These are phyloP conservation scores for Mystacornis crossleyi DNA, from an alignment of 2,113 vertebrate genomes.

Conservation along the genomic window DNA sequence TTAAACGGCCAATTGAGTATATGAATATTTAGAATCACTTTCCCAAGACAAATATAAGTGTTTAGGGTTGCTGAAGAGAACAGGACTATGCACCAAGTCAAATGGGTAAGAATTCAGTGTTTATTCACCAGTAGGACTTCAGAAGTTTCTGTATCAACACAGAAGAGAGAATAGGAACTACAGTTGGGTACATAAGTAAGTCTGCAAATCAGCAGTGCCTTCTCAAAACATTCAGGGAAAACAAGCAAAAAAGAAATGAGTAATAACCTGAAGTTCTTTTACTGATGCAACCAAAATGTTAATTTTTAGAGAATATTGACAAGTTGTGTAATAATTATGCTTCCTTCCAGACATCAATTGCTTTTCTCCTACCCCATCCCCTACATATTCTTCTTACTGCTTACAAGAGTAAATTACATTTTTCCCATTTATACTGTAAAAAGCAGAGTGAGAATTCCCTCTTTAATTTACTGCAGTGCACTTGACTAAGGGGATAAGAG, in stretches of 20 bases:
- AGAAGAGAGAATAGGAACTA: neutral
- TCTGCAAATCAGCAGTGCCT: neutral
- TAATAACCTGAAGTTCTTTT: neutral
- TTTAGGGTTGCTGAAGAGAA: neutral
- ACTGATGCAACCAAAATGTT: conserved; percentile 24
- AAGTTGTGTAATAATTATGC: neutral
- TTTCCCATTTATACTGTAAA: neutral
- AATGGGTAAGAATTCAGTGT: neutral
- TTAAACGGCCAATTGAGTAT: conserved; percentile 20
- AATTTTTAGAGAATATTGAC: conserved; percentile 16
- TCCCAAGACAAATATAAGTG: neutral
- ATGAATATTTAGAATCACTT: conserved; percentile 21
- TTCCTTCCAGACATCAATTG: neutral
- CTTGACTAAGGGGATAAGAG: neutral
- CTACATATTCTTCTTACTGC: neutral
- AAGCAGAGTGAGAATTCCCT: neutral
- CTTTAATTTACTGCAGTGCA: neutral
- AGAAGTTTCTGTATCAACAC: neutral
- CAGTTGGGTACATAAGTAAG: neutral
- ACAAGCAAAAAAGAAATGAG: conserved; percentile 10
- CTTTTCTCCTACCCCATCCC: neutral
- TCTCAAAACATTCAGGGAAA: neutral
- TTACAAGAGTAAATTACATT: neutral
- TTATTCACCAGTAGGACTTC: neutral
- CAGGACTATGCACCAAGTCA: fast-evolving